phyloP scores from a whole-genome alignment of 2,888 invertebrate genomes.

The Seira ritae region DNA sequence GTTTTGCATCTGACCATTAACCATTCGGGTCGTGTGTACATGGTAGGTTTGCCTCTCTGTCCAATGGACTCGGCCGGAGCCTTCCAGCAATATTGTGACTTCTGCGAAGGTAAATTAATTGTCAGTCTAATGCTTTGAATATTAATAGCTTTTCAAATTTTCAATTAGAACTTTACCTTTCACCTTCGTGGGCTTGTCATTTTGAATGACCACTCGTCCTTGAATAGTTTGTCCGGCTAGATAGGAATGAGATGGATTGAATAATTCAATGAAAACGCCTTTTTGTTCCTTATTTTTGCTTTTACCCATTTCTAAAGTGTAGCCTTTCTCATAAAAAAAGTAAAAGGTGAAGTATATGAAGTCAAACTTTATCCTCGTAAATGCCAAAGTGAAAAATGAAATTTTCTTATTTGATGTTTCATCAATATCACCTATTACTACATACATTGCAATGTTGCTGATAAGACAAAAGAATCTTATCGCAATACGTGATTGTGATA shows the following conservation, averaged over 20 bases:
- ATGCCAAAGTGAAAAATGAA: too few relatives aligned
- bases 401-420: too few relatives aligned
- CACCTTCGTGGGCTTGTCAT: constrained; percentile 82
- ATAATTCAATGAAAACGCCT: constrained; percentile 84
- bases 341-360: too few relatives aligned
- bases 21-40: not conserved
- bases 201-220: constrained; percentile 80
- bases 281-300: not conserved
- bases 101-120: constrained; percentile 7
- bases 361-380: too few relatives aligned
- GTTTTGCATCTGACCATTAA: constrained; percentile 10
- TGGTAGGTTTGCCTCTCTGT: constrained; percentile 24
- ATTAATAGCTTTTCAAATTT: too few relatives aligned
- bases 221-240: constrained; percentile 82
- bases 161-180: constrained; percentile 79
- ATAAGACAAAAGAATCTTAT: too few relatives aligned
- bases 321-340: too few relatives aligned
- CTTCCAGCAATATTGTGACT: constrained; percentile 27
- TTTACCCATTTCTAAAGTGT: not conserved
- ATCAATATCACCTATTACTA: too few relatives aligned
- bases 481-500: too few relatives aligned
- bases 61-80: constrained; percentile 25
- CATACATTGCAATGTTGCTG: too few relatives aligned
- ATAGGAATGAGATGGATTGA: constrained; percentile 83
- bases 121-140: too few relatives aligned